Conservation (phyloP, 2,113 vertebrate genomes). For the Pseudorectes ferrugineus region DNA sequence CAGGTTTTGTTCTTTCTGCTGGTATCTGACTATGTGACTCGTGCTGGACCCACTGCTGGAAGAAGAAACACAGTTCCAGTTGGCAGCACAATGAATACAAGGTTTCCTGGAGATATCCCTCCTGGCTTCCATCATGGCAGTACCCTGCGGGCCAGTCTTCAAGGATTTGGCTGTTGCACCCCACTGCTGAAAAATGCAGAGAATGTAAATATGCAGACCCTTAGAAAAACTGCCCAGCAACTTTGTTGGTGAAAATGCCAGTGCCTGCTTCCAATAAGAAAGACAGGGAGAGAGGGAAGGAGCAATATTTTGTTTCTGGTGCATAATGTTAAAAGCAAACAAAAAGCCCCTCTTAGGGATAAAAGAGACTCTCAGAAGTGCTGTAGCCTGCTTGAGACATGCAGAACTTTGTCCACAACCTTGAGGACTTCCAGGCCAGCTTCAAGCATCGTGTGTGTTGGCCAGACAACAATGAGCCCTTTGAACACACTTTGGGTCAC, state of each 20-base stretch:
- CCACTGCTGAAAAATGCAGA: not conserved
- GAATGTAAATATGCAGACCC: not conserved
- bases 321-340: not conserved
- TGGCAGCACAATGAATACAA: not conserved
- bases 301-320: not conserved
- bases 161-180: not conserved
- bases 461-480: constrained; percentile 18
- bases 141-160: not conserved
- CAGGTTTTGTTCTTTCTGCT: not conserved
- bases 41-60: not conserved
- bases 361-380: not conserved
- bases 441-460: rapidly evolving
- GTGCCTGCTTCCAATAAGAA: not conserved
- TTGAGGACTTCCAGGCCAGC: constrained; percentile 3
- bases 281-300: not conserved
- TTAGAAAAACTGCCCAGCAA: not conserved
- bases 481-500: not conserved
- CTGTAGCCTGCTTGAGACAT: not conserved
- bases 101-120: not conserved
- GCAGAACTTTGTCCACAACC: not conserved
- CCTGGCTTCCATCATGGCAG: not conserved
- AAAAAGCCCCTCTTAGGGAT: not conserved
- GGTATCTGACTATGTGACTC: not conserved
- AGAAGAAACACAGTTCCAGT: not conserved
- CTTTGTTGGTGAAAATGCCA: not conserved